A percentile compares a stretch with the other conserved stretches of the same genome.
Evolutionary conservation across 1,140 invertebrate genomes (phyloP).

Genomic region (Mya arenaria): DNA sequence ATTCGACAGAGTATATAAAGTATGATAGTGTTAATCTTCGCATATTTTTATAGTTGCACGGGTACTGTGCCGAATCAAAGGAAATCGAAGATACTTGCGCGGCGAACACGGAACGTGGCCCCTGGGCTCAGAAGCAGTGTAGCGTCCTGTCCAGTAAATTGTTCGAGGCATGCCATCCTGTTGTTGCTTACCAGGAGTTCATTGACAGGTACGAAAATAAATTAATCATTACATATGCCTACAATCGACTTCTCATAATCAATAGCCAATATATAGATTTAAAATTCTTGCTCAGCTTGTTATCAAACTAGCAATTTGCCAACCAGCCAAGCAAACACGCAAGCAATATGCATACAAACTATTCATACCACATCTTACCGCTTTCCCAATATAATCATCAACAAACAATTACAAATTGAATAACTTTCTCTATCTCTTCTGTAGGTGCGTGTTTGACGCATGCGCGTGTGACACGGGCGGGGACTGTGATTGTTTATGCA

Average conservation of each 20-base stretch:
- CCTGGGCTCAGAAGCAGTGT: slow-evolving; percentile 90
- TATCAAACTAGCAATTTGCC: too few species aligned
- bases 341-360: too few species aligned
- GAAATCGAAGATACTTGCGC: slow-evolving; percentile 85
- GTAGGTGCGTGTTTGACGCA: slow-evolving; percentile 73
- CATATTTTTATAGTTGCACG: slow-evolving; percentile 85
- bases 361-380: too few species aligned
- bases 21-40: too few species aligned
- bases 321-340: too few species aligned
- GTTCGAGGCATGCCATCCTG: slow-evolving; percentile 90
- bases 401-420: too few species aligned
- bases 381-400: too few species aligned
- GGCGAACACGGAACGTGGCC: slow-evolving; percentile 87
- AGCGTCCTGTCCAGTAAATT: slow-evolving; percentile 87
- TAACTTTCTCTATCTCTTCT: background rate
- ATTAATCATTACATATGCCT: too few species aligned
- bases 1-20: too few species aligned
- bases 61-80: slow-evolving; percentile 84
- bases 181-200: slow-evolving; percentile 83
- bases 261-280: too few species aligned
- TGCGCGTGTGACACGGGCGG: slow-evolving; percentile 94
- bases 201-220: slow-evolving; percentile 62
- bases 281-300: too few species aligned
- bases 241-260: too few species aligned
- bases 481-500: slow-evolving; percentile 95